Base-by-base conservation (phyloP, 2,113 vertebrate species). In the Upupa epops region DNA sequence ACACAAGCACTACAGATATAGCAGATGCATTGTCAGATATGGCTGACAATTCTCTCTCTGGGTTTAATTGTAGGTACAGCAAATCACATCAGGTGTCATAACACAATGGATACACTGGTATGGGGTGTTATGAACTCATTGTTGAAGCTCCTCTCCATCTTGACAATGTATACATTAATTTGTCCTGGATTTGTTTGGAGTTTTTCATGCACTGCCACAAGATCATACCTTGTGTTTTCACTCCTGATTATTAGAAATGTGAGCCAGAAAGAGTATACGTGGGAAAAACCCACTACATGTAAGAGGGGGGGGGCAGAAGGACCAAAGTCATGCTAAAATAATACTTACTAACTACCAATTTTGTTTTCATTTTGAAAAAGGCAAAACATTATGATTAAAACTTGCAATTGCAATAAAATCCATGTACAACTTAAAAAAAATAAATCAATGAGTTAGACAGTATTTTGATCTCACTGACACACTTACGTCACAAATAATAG, bases 111-210 rank as follows among this genome's bases (percentile, higher is more conserved):
- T 64, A 71, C 13, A 25, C 58, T 91, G 28, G 37, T n/a, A 74
- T 46, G 85, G 71, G 66, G 75, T 72, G 60, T 89, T 88, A 58
- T 25, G 55, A 93, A 83, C 71, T 73, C 73, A 84, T 91, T 83
- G 88, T 8, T 63, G 49, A 9, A 83, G 61, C 1, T 2, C 9
- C 36, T 85, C 79, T 76, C 73, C 68, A 36, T 55, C 34, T 61
- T 89, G 59, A 76, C 51, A 90, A 86, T 7, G 79, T 87, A 49
- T 11, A 12, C 26, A 79, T n/a, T 73, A 61, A 70, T 82, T 87
- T 82, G 36, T 77, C 56, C 34, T 24, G 31, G 8, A 58, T 45
- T 78, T 79, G 65, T 85, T 63, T 17, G 18, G 29, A 10, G 0
- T 6, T 49, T 75, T 88, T 2, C 81, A 90, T 61, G 45, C 26